Conservation (phyloP, 1,140 invertebrate species). For the Temnothorax nylanderi region DNA sequence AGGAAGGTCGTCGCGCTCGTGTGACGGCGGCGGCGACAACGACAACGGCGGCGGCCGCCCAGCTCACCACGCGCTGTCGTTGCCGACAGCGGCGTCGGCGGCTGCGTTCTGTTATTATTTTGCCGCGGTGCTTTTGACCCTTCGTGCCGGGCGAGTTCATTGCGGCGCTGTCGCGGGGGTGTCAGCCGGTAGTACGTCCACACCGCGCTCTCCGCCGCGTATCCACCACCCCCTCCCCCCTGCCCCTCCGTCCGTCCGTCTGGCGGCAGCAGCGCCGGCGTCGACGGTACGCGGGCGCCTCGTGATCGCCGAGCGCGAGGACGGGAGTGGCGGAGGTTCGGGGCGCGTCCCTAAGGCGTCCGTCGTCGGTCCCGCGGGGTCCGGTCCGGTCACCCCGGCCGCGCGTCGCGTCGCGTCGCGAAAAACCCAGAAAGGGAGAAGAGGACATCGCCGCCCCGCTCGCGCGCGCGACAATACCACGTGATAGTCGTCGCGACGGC, state of each 20-base stretch:
- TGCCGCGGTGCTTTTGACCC: slow-evolving; percentile 83
- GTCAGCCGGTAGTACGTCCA: slow-evolving; percentile 67
- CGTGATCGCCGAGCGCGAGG: slow-evolving; percentile 55
- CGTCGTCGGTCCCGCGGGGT: slow-evolving; percentile 53
- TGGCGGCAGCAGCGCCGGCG: slow-evolving; percentile 55
- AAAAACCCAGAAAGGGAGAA: too few relatives aligned
- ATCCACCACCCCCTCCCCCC: slow-evolving; percentile 15
- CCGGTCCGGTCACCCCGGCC: background rate
- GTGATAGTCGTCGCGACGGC: slow-evolving; percentile 57
- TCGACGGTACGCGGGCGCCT: slow-evolving; percentile 61
- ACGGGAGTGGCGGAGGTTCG: slow-evolving; percentile 63
- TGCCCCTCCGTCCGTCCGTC: slow-evolving; percentile 65
- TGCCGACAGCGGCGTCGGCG: slow-evolving; percentile 58
- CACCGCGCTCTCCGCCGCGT: slow-evolving; percentile 30
- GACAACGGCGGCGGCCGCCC: slow-evolving; percentile 28
- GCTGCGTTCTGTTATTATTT: slow-evolving; percentile 80
- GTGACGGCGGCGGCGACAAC: slow-evolving; percentile 35
- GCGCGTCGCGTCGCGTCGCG: too few relatives aligned
- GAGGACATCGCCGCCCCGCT: background rate
- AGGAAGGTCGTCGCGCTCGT: slow-evolving; percentile 45
- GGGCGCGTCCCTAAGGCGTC: slow-evolving; percentile 56
- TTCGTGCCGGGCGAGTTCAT: slow-evolving; percentile 82
- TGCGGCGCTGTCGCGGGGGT: slow-evolving; percentile 75
- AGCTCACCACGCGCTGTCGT: slow-evolving; percentile 51
- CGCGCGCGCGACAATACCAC: slow-evolving; percentile 48